These are phyloP conservation scores for Drosophila emarginata DNA, from an alignment of 2,888 invertebrate species.

Conservation along the genomic window DNA sequence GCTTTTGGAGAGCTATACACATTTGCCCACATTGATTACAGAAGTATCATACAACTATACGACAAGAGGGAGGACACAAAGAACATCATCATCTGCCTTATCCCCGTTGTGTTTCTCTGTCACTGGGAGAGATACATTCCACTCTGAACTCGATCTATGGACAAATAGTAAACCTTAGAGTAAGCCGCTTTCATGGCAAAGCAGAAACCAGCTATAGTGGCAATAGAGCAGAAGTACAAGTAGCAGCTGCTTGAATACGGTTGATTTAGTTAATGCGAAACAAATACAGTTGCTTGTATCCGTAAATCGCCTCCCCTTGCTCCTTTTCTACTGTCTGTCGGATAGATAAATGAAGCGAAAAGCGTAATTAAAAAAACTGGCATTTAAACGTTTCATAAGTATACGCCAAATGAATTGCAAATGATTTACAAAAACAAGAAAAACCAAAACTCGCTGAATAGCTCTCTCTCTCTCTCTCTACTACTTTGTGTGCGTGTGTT, in stretches of 20 bases:
- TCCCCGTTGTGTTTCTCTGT: not conserved
- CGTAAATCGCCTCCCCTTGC: not conserved
- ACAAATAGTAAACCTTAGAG: slow-evolving; percentile 54
- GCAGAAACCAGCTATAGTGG: slow-evolving; percentile 26
- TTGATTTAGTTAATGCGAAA: slow-evolving; percentile 65
- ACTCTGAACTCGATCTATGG: slow-evolving; percentile 43
- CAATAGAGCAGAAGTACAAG: slow-evolving; percentile 15
- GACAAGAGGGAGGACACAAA: slow-evolving; percentile 37
- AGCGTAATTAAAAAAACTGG: slow-evolving; percentile 66
- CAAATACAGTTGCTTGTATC: slow-evolving; percentile 47
- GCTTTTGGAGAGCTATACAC: slow-evolving; percentile 47
- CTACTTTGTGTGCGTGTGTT: too few relatives aligned
- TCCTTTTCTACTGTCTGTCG: too few relatives aligned
- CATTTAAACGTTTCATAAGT: slow-evolving; percentile 67
- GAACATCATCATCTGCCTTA: slow-evolving; percentile 28
- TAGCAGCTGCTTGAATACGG: slow-evolving; percentile 50
- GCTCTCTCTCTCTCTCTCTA: slow-evolving; percentile 36
- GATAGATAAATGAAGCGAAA: not conserved
- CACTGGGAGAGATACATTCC: not conserved
- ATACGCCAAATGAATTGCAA: slow-evolving; percentile 66
- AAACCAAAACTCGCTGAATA: slow-evolving; percentile 25
- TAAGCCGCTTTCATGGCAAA: slow-evolving; percentile 53
- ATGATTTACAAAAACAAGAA: slow-evolving; percentile 60
- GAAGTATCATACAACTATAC: slow-evolving; percentile 38
- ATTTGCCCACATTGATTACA: slow-evolving; percentile 54